Conservation (phyloP, 2,888 invertebrate genomes). For the Julus scanicus region DNA sequence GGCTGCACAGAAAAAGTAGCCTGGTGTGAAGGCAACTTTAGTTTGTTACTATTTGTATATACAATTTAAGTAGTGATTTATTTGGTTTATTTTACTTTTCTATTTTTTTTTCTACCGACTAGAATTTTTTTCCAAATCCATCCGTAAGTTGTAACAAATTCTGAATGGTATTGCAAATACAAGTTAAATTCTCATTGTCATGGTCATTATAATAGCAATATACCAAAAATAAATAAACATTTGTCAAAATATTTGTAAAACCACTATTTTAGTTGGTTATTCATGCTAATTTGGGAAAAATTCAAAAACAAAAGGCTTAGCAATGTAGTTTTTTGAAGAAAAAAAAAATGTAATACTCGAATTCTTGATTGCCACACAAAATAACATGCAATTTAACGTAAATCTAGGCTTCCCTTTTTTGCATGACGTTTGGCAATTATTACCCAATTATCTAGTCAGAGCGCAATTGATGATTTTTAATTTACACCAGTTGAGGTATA, state of each 20-base stretch:
- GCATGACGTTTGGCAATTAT: conserved; percentile 10
- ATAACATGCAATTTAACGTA: not conserved
- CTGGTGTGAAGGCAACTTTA: too few relatives aligned
- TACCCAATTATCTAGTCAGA: not conserved
- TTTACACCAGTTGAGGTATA: not conserved
- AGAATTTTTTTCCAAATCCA: too few relatives aligned
- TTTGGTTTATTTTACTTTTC: too few relatives aligned
- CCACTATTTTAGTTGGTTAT: not conserved
- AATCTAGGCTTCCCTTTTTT: not conserved
- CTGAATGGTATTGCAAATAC: too few relatives aligned
- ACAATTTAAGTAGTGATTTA: too few relatives aligned
- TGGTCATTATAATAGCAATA: not conserved
- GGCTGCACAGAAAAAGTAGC: too few relatives aligned
- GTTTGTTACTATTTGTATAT: too few relatives aligned
- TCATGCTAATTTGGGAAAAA: not conserved
- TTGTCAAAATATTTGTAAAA: not conserved
- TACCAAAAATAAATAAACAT: too few relatives aligned
- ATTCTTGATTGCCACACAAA: not conserved
- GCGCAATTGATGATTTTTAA: conserved; percentile 22
- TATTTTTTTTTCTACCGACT: too few relatives aligned
- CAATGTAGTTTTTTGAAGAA: not conserved
- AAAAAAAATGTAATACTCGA: not conserved
- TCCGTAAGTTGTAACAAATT: too few relatives aligned
- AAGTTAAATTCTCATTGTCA: not conserved
- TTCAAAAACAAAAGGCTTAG: not conserved